Base-by-base conservation (phyloP, 2,888 invertebrate genomes). In the Macropis europaea region DNA sequence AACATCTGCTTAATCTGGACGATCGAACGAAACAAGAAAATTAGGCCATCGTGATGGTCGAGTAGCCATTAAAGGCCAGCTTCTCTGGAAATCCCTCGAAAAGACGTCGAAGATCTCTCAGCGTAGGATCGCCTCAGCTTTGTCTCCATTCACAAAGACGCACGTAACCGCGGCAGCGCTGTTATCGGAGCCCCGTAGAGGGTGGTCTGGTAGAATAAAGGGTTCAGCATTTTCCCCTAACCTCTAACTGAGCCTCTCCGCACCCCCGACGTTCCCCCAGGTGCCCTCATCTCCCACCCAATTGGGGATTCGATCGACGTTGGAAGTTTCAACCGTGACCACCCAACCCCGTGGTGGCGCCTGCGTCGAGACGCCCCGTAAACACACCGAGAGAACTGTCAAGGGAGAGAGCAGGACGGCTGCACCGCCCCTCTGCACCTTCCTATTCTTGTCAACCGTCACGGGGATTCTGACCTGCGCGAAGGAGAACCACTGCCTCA, bases 301-400 rank as follows among this genome's bases (percentile, higher is more conserved):
- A 88, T 87, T 84, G 84, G 84, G 79, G 82, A 83, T 86, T 87
- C 88, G 86, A 88, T 88, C 87, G 86, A 77, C 83, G 80, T 59
- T 43, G 72, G 40, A 70, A 72, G 73, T 86, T 83, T 77, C 77
- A 76, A 68, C 70, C 75, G 71, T 74, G 71, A 61, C 77, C 76
- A 66, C 75, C 77, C 73, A 76, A 75, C 62, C 69, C 71, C 72
- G 63, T 68, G 77, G 77, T 70, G 82, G 83, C 86, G 86, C 85
- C 76, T 72, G 73, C 76, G 76, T 81, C 82, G 79, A 70, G 77
- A 79, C 83, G 63, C 82, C 84, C 82, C 77, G 83, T 83, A 85
- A 86, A 84, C 83, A 83, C 77, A 67, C 50, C 57, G 43, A 54
- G 63, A 70, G 63, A 60, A 45, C 63, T 17, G 17, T 19, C 50